These are phyloP conservation scores for Dicrostonyx torquatus DNA, from an alignment of 2,797 vertebrate genomes.

Conservation along the genomic window DNA sequence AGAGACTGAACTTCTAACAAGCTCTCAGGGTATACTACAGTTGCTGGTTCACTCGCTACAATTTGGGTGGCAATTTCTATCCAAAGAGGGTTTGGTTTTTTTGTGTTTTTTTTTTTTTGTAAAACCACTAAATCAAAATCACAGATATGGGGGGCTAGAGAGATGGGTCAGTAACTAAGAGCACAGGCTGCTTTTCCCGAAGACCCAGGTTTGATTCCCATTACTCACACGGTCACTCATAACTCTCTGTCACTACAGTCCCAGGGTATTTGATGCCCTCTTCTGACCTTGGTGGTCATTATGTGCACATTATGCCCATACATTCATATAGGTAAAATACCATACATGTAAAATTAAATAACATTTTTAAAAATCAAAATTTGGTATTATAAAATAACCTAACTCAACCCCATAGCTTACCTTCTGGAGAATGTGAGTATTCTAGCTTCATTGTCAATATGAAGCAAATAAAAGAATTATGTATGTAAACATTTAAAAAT, in stretches of 20 bases:
- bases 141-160: not conserved
- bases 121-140: conserved; percentile 25
- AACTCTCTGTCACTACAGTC: not conserved
- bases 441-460: not conserved
- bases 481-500: conserved; percentile 3
- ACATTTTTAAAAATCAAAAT: not conserved
- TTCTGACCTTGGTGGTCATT: not conserved
- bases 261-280: not conserved
- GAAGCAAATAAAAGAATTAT: conserved; percentile 38
- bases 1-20: not conserved
- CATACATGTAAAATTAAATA: not conserved
- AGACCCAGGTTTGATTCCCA: not conserved
- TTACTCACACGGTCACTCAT: not conserved
- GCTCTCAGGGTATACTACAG: not conserved
- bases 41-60: not conserved
- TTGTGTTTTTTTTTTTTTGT: not conserved
- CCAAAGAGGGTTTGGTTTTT: not conserved
- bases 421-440: conserved; percentile 18
- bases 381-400: conserved; percentile 8
- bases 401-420: not conserved
- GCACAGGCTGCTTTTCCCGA: not conserved
- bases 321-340: not conserved
- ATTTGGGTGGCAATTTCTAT: not conserved
- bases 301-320: not conserved
- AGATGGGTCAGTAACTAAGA: not conserved